phyloP scores from a whole-genome alignment of 2,888 invertebrate species.

The Drosophila maculinotata region DNA sequence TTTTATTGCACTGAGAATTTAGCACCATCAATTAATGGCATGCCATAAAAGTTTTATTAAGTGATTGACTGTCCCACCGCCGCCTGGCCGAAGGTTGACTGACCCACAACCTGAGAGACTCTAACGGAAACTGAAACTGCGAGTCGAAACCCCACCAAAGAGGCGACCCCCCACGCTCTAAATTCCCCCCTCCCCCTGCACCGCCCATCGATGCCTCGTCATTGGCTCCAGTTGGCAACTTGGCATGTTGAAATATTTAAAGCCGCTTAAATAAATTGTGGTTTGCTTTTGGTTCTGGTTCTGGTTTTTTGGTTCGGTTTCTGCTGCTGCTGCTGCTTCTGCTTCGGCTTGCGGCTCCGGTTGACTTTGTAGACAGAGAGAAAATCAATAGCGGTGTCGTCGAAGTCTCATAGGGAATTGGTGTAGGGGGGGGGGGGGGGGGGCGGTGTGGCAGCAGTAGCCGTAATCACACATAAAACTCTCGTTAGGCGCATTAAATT shows the following conservation, averaged over 20 bases:
- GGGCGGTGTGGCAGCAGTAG: slow-evolving; percentile 2
- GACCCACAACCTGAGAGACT: slow-evolving; percentile 53
- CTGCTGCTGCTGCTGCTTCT: slow-evolving; percentile 9
- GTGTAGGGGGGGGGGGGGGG: background rate
- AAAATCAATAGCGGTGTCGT: slow-evolving; percentile 47
- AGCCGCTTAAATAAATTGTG: slow-evolving; percentile 81
- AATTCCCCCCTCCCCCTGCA: background rate
- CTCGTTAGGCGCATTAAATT: slow-evolving; percentile 82
- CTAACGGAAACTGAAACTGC: slow-evolving; percentile 4
- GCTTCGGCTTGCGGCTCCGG: slow-evolving; percentile 15
- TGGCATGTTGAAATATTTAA: slow-evolving; percentile 80
- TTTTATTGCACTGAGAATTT: slow-evolving; percentile 63
- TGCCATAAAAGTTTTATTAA: slow-evolving; percentile 79
- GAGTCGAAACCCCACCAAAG: slow-evolving; percentile 32
- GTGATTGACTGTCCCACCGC: slow-evolving; percentile 72
- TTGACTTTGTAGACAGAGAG: slow-evolving; percentile 30
- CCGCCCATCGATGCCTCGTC: slow-evolving; percentile 24
- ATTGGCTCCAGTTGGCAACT: slow-evolving; percentile 27
- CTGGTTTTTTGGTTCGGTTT: slow-evolving; percentile 20
- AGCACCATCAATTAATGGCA: slow-evolving; percentile 76
- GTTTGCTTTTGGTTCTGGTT: slow-evolving; percentile 56
- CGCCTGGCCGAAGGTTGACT: slow-evolving; percentile 55
- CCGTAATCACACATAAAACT: slow-evolving; percentile 79
- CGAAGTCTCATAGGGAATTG: background rate
- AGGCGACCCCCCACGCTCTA: background rate